A percentile compares a stretch with the other conserved stretches of the same genome.
These are phyloP conservation scores for Bellardia pandia DNA, from an alignment of 2,888 invertebrate species.

Conservation along the genomic window DNA sequence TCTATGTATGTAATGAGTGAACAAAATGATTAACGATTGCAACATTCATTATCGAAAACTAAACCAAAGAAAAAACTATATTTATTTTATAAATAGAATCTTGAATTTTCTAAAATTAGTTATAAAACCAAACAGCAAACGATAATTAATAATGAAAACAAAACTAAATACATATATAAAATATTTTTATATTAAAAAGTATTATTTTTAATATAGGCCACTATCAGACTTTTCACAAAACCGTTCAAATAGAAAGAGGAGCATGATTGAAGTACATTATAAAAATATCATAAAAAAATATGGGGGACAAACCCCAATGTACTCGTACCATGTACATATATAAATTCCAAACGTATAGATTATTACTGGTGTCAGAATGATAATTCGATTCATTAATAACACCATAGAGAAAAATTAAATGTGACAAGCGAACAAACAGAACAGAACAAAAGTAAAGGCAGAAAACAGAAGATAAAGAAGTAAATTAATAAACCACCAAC, in stretches of 20 bases:
- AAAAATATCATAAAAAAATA: constrained; percentile 10
- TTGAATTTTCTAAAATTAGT: constrained; percentile 38
- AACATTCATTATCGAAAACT: constrained; percentile 34
- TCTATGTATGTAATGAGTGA: neutral
- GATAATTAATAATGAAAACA: neutral
- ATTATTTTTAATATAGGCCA: neutral
- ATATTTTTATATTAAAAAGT: neutral
- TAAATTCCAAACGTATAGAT: constrained; percentile 32
- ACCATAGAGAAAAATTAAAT: constrained; percentile 5
- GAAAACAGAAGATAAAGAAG: constrained; percentile 45
- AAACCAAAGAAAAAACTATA: neutral
- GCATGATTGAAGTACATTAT: constrained; percentile 2
- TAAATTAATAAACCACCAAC: constrained; percentile 34
- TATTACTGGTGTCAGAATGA: constrained; percentile 61
- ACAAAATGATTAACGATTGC: constrained; percentile 15
- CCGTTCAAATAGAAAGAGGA: neutral
- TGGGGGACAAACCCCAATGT: constrained; percentile 8
- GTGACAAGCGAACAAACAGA: neutral
- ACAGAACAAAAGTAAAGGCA: constrained; percentile 14
- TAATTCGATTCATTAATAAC: constrained; percentile 60
- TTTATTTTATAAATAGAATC: constrained; percentile 28
- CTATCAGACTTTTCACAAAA: neutral
- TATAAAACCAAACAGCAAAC: constrained; percentile 10
- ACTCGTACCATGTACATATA: neutral
- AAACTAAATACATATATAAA: neutral